phyloP scores from a whole-genome alignment of 2,113 vertebrate genomes.

The Bos javanicus region DNA sequence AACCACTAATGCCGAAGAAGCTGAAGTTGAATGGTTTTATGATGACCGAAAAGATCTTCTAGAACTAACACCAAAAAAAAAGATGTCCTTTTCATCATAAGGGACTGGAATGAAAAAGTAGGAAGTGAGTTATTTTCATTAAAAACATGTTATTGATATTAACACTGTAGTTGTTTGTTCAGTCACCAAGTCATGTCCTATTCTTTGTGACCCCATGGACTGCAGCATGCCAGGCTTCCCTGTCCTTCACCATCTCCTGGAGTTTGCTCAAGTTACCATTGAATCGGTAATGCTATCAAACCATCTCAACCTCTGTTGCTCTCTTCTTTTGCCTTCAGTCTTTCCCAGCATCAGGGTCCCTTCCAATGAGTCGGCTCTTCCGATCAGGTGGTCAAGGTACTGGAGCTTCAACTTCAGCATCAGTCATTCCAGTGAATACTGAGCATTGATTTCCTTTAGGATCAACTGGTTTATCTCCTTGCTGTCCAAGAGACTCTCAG shows the following conservation, averaged over 20 bases:
- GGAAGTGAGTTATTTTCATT: neutral
- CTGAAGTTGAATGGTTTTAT: neutral
- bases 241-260: neutral
- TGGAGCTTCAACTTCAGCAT: neutral
- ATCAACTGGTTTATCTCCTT: neutral
- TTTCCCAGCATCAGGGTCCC: neutral
- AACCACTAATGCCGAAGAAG: neutral
- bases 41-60: neutral
- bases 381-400: rapidly evolving
- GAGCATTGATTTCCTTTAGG: neutral
- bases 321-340: neutral
- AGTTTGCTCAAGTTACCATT: neutral
- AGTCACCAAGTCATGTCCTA: neutral
- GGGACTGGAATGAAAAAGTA: neutral
- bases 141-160: neutral
- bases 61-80: neutral
- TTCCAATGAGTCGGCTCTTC: neutral
- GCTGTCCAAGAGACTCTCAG: neutral
- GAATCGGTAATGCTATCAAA: neutral
- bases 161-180: neutral
- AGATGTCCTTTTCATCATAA: neutral
- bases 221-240: neutral
- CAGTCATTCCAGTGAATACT: neutral
- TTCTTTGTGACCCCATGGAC: neutral
- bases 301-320: neutral